These are phyloP conservation scores for Menura novaehollandiae DNA, from an alignment of 2,113 vertebrate genomes.

Conservation along the genomic window DNA sequence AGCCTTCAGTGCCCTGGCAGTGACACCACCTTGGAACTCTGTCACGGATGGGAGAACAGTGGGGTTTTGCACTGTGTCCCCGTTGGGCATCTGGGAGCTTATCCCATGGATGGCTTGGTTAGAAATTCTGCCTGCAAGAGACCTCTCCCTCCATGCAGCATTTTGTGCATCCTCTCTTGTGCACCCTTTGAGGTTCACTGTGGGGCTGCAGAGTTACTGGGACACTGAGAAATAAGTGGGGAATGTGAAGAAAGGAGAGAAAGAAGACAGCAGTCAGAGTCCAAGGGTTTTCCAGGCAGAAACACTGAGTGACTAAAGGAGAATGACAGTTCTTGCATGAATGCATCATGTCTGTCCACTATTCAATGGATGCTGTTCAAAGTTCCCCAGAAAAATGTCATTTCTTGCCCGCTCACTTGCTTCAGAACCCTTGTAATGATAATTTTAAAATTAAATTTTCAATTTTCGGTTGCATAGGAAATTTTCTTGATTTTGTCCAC, in stretches of 20 bases:
- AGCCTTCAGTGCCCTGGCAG: not conserved
- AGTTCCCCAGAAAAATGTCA: not conserved
- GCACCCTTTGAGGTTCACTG: not conserved
- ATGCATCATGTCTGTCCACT: not conserved
- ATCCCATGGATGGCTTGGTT: not conserved
- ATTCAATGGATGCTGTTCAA: not conserved
- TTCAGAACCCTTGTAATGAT: not conserved
- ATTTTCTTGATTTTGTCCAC: not conserved
- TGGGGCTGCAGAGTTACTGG: not conserved
- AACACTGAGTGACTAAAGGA: not conserved
- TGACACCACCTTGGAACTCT: not conserved
- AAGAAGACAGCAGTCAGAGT: not conserved
- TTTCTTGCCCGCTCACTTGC: not conserved
- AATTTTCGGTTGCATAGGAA: not conserved
- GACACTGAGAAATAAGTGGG: not conserved
- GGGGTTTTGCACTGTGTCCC: not conserved
- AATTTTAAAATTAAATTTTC: not conserved
- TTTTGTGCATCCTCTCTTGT: not conserved
- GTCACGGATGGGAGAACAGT: accelerated
- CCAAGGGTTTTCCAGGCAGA: not conserved
- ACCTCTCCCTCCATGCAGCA: not conserved
- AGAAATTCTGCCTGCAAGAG: not conserved
- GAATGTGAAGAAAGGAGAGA: not conserved
- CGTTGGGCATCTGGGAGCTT: not conserved
- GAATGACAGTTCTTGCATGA: not conserved